A percentile compares a stretch with the other conserved stretches of the same genome.
Evolutionary conservation across 2,888 invertebrate species (phyloP).

Genomic region (Nematopogon swammerdamellus): DNA sequence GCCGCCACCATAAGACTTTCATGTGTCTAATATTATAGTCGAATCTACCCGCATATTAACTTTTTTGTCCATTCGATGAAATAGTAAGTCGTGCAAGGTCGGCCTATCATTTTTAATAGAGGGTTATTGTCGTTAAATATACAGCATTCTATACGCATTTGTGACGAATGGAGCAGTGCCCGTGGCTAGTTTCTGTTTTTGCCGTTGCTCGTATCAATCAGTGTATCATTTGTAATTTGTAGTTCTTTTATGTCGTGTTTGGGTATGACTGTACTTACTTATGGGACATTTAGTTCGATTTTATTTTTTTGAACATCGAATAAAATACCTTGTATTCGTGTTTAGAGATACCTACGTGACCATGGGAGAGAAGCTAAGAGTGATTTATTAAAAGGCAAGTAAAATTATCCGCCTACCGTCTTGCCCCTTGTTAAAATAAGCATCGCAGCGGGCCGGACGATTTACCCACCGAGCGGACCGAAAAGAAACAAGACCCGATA

Average conservation of each 20-base stretch:
- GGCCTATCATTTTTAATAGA: background rate
- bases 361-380: background rate
- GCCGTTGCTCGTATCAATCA: no score
- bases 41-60: background rate
- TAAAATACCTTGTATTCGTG: no score
- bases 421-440: background rate
- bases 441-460: background rate
- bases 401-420: background rate
- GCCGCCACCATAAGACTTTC: background rate
- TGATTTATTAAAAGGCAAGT: background rate
- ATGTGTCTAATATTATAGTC: background rate
- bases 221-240: no score
- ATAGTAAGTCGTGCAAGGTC: background rate
- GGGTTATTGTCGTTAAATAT: background rate
- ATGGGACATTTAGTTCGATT: no score
- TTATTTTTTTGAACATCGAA: no score
- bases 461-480: background rate
- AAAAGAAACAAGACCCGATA: background rate
- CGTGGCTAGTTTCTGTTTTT: background rate
- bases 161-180: background rate
- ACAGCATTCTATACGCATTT: background rate
- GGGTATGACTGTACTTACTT: no score
- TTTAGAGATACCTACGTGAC: no score
- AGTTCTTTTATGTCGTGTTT: background rate
- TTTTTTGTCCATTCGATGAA: background rate